Conservation (phyloP, 2,797 vertebrate species). For the Lacerta agilis region DNA sequence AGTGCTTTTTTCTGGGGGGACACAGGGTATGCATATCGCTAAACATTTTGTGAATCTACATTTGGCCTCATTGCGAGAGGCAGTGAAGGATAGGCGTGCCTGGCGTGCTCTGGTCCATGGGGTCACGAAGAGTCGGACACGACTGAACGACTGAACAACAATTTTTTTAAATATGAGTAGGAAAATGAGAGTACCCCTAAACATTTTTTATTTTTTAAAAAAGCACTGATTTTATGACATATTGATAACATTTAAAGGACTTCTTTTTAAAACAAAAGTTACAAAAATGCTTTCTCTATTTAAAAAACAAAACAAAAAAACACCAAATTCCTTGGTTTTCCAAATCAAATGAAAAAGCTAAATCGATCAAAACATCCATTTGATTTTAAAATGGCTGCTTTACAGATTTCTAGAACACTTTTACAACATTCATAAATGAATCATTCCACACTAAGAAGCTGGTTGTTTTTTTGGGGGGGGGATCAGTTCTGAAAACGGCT, state of each 20-base stretch:
- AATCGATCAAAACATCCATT: not conserved
- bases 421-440: not conserved
- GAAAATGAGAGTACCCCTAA: not conserved
- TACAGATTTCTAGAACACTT: not conserved
- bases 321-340: not conserved
- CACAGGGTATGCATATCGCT: no score
- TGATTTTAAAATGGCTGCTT: not conserved
- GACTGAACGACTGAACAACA: no score
- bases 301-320: no score
- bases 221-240: not conserved
- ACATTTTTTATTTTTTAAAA: not conserved
- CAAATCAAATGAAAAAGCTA: not conserved
- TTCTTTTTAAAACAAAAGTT: not conserved
- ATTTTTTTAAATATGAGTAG: not conserved
- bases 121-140: no score
- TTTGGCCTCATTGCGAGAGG: no score
- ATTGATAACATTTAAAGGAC: constrained; percentile 15
- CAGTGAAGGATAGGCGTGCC: no score
- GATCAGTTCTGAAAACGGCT: not conserved
- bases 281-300: not conserved
- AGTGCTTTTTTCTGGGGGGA: no score
- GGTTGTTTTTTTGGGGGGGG: not conserved
- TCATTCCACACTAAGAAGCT: not conserved
- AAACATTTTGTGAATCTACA: no score
- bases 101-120: no score